phyloP scores from a whole-genome alignment of 2,113 vertebrate species.

The Neofelis nebulosa region DNA sequence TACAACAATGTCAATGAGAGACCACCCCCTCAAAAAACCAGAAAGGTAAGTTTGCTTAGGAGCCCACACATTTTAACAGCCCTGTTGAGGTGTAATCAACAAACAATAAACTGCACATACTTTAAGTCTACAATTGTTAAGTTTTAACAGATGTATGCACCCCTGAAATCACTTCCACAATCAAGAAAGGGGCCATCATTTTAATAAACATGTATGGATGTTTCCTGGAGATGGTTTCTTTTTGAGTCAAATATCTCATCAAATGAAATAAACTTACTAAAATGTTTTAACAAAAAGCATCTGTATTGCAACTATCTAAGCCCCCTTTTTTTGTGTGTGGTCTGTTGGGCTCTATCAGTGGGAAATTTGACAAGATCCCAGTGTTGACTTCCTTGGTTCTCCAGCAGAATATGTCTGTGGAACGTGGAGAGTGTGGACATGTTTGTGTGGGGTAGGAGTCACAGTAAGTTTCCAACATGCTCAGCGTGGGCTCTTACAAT shows the following conservation, averaged over 20 bases:
- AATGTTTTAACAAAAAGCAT: background rate
- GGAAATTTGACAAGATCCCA: constrained; percentile 15
- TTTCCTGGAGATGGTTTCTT: constrained; percentile 22
- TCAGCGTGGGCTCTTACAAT: background rate
- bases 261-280: constrained; percentile 30
- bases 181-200: background rate
- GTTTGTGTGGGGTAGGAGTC: background rate
- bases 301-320: background rate
- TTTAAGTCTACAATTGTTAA: background rate
- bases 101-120: background rate
- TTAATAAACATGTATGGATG: background rate
- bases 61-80: background rate
- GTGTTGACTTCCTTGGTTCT: constrained; percentile 25
- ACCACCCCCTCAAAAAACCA: background rate
- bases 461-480: background rate
- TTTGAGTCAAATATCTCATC: background rate
- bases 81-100: background rate
- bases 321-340: background rate
- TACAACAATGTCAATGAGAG: background rate
- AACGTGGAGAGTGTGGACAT: background rate
- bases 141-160: background rate
- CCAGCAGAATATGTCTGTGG: background rate
- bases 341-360: background rate
- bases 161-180: background rate
- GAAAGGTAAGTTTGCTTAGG: background rate